Evolutionary conservation across 2,797 vertebrate genomes (phyloP).

Genomic region (Chaunax sp.): DNA sequence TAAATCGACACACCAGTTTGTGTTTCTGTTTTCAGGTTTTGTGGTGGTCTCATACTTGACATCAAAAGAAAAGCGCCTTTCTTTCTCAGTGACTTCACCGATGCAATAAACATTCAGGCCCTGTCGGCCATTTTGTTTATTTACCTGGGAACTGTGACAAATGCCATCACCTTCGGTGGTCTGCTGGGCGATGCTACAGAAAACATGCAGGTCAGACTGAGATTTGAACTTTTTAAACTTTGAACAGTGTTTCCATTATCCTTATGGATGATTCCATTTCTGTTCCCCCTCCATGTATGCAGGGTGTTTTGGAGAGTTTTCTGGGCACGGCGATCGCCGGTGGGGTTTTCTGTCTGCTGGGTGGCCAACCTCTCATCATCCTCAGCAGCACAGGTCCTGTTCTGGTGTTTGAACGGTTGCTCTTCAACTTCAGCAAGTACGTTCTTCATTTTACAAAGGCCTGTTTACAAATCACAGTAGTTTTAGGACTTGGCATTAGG

Average conservation of each 20-base stretch:
- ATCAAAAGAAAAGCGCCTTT: slow-evolving; percentile 96
- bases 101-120: slow-evolving; percentile 93
- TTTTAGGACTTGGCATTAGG: background rate
- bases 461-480: background rate
- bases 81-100: slow-evolving; percentile 95
- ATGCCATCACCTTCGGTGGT: slow-evolving; percentile 98
- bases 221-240: background rate
- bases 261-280: background rate
- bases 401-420: slow-evolving; percentile 95
- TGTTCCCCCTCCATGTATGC: background rate
- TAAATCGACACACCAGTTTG: no score
- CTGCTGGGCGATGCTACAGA: slow-evolving; percentile 97
- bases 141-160: slow-evolving; percentile 97
- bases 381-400: slow-evolving; percentile 98
- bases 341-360: slow-evolving; percentile 92
- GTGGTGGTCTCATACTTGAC: slow-evolving; percentile 94
- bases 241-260: background rate
- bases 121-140: slow-evolving; percentile 97
- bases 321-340: slow-evolving; percentile 94
- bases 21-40: slow-evolving; percentile 84
- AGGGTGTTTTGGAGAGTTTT: slow-evolving; percentile 98
- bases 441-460: slow-evolving; percentile 10
- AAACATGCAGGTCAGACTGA: slow-evolving; percentile 94
- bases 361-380: slow-evolving; percentile 95
- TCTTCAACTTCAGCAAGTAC: slow-evolving; percentile 98